Percentiles rank a stretch among this genome's conserved stretches.
These are phyloP conservation scores for Gymnothorax reevesii DNA, from an alignment of 2,797 vertebrate species.

Conservation along the genomic window DNA sequence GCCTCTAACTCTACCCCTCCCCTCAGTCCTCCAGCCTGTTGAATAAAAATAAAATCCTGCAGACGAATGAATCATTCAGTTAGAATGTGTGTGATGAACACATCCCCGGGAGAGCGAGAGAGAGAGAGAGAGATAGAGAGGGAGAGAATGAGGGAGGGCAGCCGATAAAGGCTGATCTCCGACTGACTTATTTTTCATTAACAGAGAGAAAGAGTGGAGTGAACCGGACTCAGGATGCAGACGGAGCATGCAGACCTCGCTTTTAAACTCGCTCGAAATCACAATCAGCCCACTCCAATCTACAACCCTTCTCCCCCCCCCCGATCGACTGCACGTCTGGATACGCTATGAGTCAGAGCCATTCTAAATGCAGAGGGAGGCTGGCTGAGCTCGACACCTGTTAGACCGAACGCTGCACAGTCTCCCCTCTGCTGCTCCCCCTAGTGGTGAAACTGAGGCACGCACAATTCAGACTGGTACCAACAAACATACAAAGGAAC, in stretches of 20 bases:
- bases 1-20: background rate
- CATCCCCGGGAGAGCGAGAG: background rate
- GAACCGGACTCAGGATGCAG: background rate
- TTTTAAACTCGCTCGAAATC: background rate
- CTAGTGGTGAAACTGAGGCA: background rate
- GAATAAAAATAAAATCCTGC: background rate
- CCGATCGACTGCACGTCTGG: background rate
- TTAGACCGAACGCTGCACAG: background rate
- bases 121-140: no score
- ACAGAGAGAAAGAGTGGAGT: background rate
- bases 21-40: background rate
- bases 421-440: background rate
- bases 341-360: background rate
- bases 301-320: background rate
- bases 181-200: background rate
- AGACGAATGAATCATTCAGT: background rate
- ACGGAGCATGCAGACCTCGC: background rate
- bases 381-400: background rate
- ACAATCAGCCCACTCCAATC: background rate
- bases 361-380: background rate
- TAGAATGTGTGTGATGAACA: background rate
- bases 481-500: background rate
- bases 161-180: background rate
- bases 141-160: background rate
- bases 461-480: background rate